These are phyloP conservation scores for Girardia tigrina DNA, from an alignment of 2,888 invertebrate genomes.

Conservation along the genomic window DNA sequence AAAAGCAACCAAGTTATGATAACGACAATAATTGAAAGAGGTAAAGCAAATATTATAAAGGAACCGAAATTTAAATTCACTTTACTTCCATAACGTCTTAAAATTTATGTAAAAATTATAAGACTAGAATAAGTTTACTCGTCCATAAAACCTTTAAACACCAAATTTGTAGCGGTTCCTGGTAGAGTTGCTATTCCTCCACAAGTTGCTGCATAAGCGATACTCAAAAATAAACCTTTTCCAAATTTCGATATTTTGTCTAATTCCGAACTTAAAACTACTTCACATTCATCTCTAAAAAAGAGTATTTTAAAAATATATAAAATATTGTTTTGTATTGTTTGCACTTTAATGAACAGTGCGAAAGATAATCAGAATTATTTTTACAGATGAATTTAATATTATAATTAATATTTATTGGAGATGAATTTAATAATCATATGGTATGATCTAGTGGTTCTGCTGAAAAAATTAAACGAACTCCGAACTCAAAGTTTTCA, in stretches of 20 bases:
- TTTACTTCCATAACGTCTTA: background rate
- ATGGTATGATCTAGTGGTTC: too few relatives aligned
- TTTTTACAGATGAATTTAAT: too few relatives aligned
- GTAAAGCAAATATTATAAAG: background rate
- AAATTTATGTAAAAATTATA: background rate
- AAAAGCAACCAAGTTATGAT: background rate
- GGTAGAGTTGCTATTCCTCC: background rate
- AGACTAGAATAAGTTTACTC: background rate
- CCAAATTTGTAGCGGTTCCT: background rate
- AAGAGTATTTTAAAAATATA: too few relatives aligned
- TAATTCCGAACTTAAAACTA: too few relatives aligned
- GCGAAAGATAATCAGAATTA: too few relatives aligned
- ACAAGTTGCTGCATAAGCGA: background rate
- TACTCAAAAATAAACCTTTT: background rate
- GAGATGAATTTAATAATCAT: too few relatives aligned
- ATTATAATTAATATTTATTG: too few relatives aligned
- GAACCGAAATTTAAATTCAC: background rate
- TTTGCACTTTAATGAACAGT: too few relatives aligned
- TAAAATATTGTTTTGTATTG: too few relatives aligned
- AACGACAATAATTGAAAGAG: background rate
- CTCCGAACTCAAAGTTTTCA: too few relatives aligned
- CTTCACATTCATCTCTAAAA: too few relatives aligned
- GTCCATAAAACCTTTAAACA: background rate
- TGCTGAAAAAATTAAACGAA: too few relatives aligned
- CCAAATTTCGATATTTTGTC: background rate